phyloP scores from a whole-genome alignment of 1,140 invertebrate species.

The Eufriesea mexicana region DNA sequence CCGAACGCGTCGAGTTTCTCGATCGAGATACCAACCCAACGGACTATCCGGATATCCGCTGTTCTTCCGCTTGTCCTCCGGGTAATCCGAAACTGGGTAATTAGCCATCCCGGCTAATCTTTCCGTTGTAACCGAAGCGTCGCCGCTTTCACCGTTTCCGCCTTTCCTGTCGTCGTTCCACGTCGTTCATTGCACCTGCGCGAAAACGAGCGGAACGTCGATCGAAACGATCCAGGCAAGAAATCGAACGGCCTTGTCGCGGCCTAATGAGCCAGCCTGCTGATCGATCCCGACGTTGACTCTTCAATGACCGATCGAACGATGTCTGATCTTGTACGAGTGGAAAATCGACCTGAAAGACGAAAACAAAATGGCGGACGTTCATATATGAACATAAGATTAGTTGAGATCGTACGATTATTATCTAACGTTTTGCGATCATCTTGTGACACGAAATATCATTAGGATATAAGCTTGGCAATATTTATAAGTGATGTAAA shows the following conservation, averaged over 20 bases:
- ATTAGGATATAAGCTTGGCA: too few relatives aligned
- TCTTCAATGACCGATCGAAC: slow-evolving; percentile 10
- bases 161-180: slow-evolving; percentile 45
- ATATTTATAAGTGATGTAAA: too few relatives aligned
- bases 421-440: too few relatives aligned
- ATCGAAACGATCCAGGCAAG: slow-evolving; percentile 24
- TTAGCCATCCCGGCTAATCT: slow-evolving; percentile 61
- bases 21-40: too few relatives aligned
- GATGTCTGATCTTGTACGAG: too few relatives aligned
- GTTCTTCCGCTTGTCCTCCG: slow-evolving; percentile 7
- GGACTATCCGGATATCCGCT: slow-evolving; percentile 39
- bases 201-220: slow-evolving; percentile 27
- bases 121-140: slow-evolving; percentile 53
- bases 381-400: too few relatives aligned
- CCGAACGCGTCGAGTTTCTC: slow-evolving; percentile 29
- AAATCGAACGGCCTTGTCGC: slow-evolving; percentile 38
- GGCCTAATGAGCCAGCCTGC: too few relatives aligned
- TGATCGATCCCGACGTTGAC: slow-evolving; percentile 9
- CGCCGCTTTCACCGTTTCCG: slow-evolving; percentile 60
- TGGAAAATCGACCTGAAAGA: too few relatives aligned
- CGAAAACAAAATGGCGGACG: too few relatives aligned
- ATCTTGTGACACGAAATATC: too few relatives aligned
- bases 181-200: slow-evolving; percentile 48
- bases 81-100: slow-evolving; percentile 49
- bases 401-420: too few relatives aligned